A percentile compares a stretch with the other conserved stretches of the same genome.
Conservation (phyloP, 1,140 invertebrate species). For the Cotesia chilonis region DNA sequence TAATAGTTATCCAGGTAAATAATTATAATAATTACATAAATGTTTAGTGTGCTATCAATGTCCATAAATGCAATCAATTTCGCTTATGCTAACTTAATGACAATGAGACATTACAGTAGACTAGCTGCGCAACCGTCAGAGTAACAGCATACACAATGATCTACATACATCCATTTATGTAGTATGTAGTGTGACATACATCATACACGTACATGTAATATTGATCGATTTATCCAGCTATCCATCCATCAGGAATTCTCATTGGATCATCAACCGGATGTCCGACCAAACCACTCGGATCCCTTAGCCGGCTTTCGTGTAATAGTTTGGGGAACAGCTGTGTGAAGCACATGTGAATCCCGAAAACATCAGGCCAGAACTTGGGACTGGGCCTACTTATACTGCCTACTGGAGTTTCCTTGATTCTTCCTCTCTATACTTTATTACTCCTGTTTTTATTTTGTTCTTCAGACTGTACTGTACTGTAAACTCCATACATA, state of each 20-base stretch:
- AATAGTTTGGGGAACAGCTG: conserved; percentile 38
- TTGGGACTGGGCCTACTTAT: conserved; percentile 14
- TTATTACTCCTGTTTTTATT: too few species aligned
- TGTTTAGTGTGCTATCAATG: too few species aligned
- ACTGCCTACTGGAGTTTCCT: conserved; percentile 6
- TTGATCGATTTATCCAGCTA: conserved; percentile 13
- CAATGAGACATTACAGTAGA: too few species aligned
- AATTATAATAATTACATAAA: too few species aligned
- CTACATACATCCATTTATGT: conserved; percentile 2
- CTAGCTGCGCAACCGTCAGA: too few species aligned
- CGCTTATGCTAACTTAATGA: too few species aligned
- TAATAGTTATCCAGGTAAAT: too few species aligned
- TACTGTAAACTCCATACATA: neutral
- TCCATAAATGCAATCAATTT: too few species aligned
- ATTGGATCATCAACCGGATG: conserved; percentile 30
- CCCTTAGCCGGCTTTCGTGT: conserved; percentile 32
- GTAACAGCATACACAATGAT: too few species aligned
- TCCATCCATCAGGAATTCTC: neutral
- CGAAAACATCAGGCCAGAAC: conserved; percentile 18
- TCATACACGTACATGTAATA: neutral
- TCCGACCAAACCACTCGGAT: conserved; percentile 13
- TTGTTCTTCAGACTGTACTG: conserved; percentile 17
- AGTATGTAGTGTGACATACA: neutral
- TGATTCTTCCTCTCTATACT: neutral
- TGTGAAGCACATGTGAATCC: conserved; percentile 37